A percentile compares a stretch with the other conserved stretches of the same genome.
Conservation (phyloP, 2,888 invertebrate species). For the Desoria tigrina region DNA sequence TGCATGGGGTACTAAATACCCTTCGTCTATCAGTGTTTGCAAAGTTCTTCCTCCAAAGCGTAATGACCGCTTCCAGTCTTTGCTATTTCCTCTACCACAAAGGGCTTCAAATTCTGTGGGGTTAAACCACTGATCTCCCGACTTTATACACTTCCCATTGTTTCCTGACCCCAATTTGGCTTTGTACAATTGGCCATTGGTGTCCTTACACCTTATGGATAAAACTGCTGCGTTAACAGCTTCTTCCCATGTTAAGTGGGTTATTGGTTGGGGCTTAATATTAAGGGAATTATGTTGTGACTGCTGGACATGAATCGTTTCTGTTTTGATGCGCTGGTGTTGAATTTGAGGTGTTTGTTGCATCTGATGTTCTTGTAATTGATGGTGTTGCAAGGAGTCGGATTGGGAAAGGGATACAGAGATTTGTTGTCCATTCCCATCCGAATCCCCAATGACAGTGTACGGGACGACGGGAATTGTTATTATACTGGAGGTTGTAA, state of each 20-base stretch:
- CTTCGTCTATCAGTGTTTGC: conserved; percentile 89
- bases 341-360: conserved; percentile 27
- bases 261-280: conserved; percentile 33
- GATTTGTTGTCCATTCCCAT: conserved; percentile 47
- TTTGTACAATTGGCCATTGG: conserved; percentile 88
- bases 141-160: conserved; percentile 85
- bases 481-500: conserved; percentile 50
- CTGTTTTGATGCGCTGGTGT: conserved; percentile 28
- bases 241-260: conserved; percentile 67
- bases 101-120: conserved; percentile 93
- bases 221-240: conserved; percentile 79
- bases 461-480: conserved; percentile 53
- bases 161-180: conserved; percentile 86
- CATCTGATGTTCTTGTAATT: conserved; percentile 27
- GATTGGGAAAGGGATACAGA: conserved; percentile 48
- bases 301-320: conserved; percentile 32
- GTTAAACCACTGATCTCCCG: conserved; percentile 83
- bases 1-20: conserved; percentile 86
- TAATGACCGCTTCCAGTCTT: conserved; percentile 96
- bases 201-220: conserved; percentile 83
- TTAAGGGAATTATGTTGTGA: conserved; percentile 43
- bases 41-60: conserved; percentile 85
- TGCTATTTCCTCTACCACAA: conserved; percentile 90
- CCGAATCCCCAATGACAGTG: conserved; percentile 49
- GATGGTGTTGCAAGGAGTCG: conserved; percentile 35